Percentiles rank a stretch among this genome's conserved stretches.
These are phyloP conservation scores for Dascillus cervinus DNA, from an alignment of 2,888 invertebrate species.

Conservation along the genomic window DNA sequence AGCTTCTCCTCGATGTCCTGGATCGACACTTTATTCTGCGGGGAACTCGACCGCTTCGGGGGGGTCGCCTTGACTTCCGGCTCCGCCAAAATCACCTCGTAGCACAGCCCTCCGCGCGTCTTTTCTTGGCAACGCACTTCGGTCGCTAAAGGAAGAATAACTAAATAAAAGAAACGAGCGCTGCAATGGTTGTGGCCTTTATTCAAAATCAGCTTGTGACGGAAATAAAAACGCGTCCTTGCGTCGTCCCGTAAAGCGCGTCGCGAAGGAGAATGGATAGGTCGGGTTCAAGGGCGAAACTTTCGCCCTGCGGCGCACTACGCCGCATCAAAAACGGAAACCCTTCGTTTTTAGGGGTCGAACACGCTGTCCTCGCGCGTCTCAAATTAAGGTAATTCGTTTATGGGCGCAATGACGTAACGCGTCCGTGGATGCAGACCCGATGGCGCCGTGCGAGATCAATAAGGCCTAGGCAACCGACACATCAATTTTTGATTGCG, in stretches of 20 bases:
- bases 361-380: neutral
- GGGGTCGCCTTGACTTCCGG: constrained; percentile 60
- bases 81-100: constrained; percentile 86
- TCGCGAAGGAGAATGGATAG: constrained; percentile 1
- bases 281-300: constrained; percentile 10
- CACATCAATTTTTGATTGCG: constrained; percentile 27
- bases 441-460: constrained; percentile 24
- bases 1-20: constrained; percentile 90
- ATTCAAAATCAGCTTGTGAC: too few species aligned
- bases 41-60: constrained; percentile 58
- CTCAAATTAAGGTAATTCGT: constrained; percentile 1
- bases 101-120: constrained; percentile 84
- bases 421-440: constrained; percentile 16
- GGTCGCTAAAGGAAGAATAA: constrained; percentile 76
- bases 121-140: constrained; percentile 91
- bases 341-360: neutral
- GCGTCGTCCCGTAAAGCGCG: constrained; percentile 2
- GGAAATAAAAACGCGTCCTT: neutral
- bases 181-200: too few species aligned
- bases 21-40: constrained; percentile 64
- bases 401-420: constrained; percentile 14
- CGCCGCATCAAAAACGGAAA: too few species aligned
- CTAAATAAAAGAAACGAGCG: too few species aligned
- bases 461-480: constrained; percentile 30
- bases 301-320: constrained; percentile 6